A percentile compares a stretch with the other conserved stretches of the same genome.
These are phyloP conservation scores for Drosophila melanica DNA, from an alignment of 1,140 invertebrate species.

Conservation along the genomic window DNA sequence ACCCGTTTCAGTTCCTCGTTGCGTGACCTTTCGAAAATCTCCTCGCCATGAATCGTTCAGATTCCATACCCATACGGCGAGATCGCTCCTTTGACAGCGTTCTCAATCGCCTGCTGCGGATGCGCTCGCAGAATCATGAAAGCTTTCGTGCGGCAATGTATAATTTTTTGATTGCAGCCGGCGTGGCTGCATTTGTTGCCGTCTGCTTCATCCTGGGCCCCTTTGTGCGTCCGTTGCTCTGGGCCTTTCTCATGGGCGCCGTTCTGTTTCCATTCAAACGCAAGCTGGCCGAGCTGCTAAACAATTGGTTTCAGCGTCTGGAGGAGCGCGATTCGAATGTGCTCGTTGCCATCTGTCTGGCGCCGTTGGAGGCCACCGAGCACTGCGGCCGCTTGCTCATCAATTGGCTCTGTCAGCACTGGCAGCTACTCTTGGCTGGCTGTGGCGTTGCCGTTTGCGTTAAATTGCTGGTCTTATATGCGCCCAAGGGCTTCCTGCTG, in stretches of 20 bases:
- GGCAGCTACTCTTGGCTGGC: slow-evolving; percentile 85
- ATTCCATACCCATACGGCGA: slow-evolving; percentile 70
- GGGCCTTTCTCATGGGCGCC: slow-evolving; percentile 96
- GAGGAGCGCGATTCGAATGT: slow-evolving; percentile 86
- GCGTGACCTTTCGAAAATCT: slow-evolving; percentile 17
- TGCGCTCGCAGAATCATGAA: slow-evolving; percentile 80
- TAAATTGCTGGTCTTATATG: slow-evolving; percentile 85
- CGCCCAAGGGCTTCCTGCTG: slow-evolving; percentile 85
- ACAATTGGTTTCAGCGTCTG: slow-evolving; percentile 88
- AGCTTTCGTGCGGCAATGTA: slow-evolving; percentile 93
- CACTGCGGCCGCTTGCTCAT: slow-evolving; percentile 88
- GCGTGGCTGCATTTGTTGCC: slow-evolving; percentile 91
- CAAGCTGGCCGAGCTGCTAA: slow-evolving; percentile 87
- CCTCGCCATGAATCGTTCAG: slow-evolving; percentile 72
- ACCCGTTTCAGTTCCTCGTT: slow-evolving; percentile 13
- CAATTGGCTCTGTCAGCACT: slow-evolving; percentile 85
- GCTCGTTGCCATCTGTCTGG: slow-evolving; percentile 87
- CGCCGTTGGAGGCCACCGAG: slow-evolving; percentile 89
- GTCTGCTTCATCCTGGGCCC: slow-evolving; percentile 90
- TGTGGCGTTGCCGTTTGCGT: slow-evolving; percentile 65
- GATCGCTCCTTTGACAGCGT: slow-evolving; percentile 83
- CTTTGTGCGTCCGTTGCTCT: slow-evolving; percentile 95
- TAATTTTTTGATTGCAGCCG: slow-evolving; percentile 91
- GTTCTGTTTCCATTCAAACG: slow-evolving; percentile 94
- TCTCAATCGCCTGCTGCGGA: slow-evolving; percentile 69